Evolutionary conservation across 2,888 invertebrate genomes (phyloP).

Genomic region (Drosophila setosimentum): DNA sequence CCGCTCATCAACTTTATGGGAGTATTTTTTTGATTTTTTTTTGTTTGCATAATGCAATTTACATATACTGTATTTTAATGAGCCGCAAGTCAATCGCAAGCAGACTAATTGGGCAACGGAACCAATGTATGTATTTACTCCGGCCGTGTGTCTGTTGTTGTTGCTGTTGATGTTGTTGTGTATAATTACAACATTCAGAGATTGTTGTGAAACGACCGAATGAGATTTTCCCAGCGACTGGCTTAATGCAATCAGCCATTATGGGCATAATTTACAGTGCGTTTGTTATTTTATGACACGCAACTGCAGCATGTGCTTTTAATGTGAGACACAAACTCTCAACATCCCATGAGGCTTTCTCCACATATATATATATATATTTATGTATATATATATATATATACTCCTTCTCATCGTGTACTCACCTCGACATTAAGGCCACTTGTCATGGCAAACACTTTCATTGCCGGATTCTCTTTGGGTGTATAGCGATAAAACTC

Average conservation of each 20-base stretch:
- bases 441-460: slow-evolving; percentile 87
- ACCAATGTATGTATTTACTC: slow-evolving; percentile 38
- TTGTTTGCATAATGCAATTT: slow-evolving; percentile 55
- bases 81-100: slow-evolving; percentile 78
- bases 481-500: slow-evolving; percentile 95
- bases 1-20: slow-evolving; percentile 32
- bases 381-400: neutral
- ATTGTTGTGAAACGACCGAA: slow-evolving; percentile 37
- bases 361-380: neutral
- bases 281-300: slow-evolving; percentile 73
- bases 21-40: slow-evolving; percentile 15
- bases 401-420: slow-evolving; percentile 67
- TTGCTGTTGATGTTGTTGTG: slow-evolving; percentile 30
- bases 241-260: slow-evolving; percentile 77
- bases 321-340: slow-evolving; percentile 46
- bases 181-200: slow-evolving; percentile 68
- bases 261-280: slow-evolving; percentile 77
- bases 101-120: slow-evolving; percentile 70
- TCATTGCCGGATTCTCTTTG: slow-evolving; percentile 89
- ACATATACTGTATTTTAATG: slow-evolving; percentile 81
- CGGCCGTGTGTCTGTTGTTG: neutral
- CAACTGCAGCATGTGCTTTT: slow-evolving; percentile 72
- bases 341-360: neutral
- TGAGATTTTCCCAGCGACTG: slow-evolving; percentile 44
- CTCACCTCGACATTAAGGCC: slow-evolving; percentile 93